Evolutionary conservation across 2,113 vertebrate genomes (phyloP).

Genomic region (Salvator merianae): DNA sequence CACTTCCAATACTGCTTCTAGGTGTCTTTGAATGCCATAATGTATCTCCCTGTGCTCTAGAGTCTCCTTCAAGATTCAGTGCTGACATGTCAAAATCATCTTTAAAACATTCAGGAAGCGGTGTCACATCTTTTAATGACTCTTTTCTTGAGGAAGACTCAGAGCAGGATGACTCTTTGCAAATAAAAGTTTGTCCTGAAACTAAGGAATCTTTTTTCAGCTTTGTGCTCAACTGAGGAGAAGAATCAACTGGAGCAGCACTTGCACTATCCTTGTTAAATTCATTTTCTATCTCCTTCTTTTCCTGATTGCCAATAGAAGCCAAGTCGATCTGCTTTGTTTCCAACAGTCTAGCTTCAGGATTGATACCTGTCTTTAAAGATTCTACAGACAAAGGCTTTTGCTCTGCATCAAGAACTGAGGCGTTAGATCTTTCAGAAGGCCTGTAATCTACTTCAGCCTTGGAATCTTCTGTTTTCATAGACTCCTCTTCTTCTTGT

Average conservation of each 20-base stretch:
- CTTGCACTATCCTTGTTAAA: slow-evolving; percentile 24
- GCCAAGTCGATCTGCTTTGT: slow-evolving; percentile 46
- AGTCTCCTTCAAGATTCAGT: slow-evolving; percentile 61
- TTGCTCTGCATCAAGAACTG: slow-evolving; percentile 70
- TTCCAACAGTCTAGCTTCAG: slow-evolving; percentile 48
- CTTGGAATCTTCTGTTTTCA: slow-evolving; percentile 65
- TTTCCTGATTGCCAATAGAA: slow-evolving; percentile 44
- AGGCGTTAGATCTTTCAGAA: slow-evolving; percentile 61
- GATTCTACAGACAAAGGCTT: slow-evolving; percentile 49
- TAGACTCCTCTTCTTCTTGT: slow-evolving; percentile 74
- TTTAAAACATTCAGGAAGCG: slow-evolving; percentile 64
- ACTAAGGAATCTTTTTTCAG: slow-evolving; percentile 48
- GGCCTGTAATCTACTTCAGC: slow-evolving; percentile 48
- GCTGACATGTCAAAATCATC: slow-evolving; percentile 79
- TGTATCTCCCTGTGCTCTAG: slow-evolving; percentile 46
- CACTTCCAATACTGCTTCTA: slow-evolving; percentile 71
- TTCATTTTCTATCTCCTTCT: slow-evolving; percentile 42
- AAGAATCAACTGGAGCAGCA: slow-evolving; percentile 34
- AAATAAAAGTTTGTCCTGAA: slow-evolving; percentile 54
- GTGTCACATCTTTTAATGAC: slow-evolving; percentile 48
- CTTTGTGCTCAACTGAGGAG: slow-evolving; percentile 46
- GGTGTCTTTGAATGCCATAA: slow-evolving; percentile 59
- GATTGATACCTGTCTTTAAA: slow-evolving; percentile 49
- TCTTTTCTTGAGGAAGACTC: slow-evolving; percentile 69
- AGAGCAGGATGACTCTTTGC: slow-evolving; percentile 59